These are phyloP conservation scores for Nowickia ferox DNA, from an alignment of 2,888 invertebrate species.

Conservation along the genomic window DNA sequence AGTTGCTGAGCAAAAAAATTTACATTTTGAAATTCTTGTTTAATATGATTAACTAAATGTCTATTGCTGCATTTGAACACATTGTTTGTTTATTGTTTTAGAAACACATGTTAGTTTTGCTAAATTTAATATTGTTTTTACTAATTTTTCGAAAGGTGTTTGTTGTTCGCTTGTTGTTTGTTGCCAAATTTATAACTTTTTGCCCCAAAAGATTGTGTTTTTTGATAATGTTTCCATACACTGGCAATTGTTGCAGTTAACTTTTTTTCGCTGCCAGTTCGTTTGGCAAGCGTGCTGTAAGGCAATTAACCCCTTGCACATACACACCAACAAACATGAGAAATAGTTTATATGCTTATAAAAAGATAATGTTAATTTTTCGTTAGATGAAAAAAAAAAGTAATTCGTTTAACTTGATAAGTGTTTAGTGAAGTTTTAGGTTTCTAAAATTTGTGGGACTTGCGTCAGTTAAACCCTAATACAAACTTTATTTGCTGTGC, in stretches of 20 bases:
- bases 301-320: conserved; percentile 52
- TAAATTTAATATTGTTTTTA: not conserved
- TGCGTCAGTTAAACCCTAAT: not conserved
- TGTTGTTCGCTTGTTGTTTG: conserved; percentile 11
- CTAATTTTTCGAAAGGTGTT: conserved; percentile 58
- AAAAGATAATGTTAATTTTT: conserved; percentile 14
- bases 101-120: conserved; percentile 45
- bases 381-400: not conserved
- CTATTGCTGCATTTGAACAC: not conserved
- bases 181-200: conserved; percentile 45
- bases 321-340: not conserved
- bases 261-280: conserved; percentile 10
- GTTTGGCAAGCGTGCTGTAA: conserved; percentile 53
- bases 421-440: not conserved
- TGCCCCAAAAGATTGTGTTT: conserved; percentile 44
- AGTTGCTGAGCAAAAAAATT: not conserved
- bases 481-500: not conserved
- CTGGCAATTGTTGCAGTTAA: conserved; percentile 34
- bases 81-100: not conserved
- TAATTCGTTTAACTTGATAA: not conserved
- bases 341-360: not conserved
- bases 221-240: conserved; percentile 43
- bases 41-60: not conserved
- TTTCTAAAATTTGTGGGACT: not conserved
- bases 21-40: conserved; percentile 24